phyloP scores from a whole-genome alignment of 2,888 invertebrate species.

The Petrophora chlorosata region DNA sequence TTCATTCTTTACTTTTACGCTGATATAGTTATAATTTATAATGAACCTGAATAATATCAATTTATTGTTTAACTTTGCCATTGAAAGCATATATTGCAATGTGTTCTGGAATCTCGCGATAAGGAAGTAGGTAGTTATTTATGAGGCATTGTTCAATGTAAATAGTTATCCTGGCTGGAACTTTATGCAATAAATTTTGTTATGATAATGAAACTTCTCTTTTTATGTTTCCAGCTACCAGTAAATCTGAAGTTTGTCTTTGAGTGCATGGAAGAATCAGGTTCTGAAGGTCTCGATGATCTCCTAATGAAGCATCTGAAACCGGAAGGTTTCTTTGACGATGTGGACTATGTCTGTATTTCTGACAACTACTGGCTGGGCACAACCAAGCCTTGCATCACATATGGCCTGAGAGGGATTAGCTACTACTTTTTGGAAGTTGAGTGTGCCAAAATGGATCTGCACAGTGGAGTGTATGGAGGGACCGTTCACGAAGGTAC shows the following conservation, averaged over 20 bases:
- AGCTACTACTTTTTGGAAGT: constrained; percentile 96
- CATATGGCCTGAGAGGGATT: constrained; percentile 97
- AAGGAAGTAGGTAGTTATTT: too few relatives aligned
- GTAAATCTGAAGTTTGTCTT: constrained; percentile 95
- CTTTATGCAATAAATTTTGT: too few relatives aligned
- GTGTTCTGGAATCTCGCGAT: too few relatives aligned
- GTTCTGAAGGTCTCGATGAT: constrained; percentile 97
- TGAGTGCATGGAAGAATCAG: constrained; percentile 99
- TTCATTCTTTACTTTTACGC: constrained; percentile 3
- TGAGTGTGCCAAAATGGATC: constrained; percentile 94
- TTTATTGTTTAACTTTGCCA: too few relatives aligned
- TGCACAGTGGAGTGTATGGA: constrained; percentile 98
- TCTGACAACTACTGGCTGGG: constrained; percentile 99
- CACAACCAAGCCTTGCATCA: constrained; percentile 97
- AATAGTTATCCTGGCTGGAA: too few relatives aligned
- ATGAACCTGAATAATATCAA: too few relatives aligned
- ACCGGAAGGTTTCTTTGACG: constrained; percentile 89
- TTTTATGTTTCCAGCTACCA: constrained; percentile 78
- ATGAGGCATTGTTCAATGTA: too few relatives aligned
- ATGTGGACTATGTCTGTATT: constrained; percentile 97
- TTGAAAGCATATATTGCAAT: too few relatives aligned
- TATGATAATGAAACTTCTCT: too few relatives aligned
- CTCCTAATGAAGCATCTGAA: constrained; percentile 84
- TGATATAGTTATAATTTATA: too few relatives aligned
- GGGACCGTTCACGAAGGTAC: constrained; percentile 92